Base-by-base conservation (phyloP, 2,113 vertebrate species). In the Elephas maximus region DNA sequence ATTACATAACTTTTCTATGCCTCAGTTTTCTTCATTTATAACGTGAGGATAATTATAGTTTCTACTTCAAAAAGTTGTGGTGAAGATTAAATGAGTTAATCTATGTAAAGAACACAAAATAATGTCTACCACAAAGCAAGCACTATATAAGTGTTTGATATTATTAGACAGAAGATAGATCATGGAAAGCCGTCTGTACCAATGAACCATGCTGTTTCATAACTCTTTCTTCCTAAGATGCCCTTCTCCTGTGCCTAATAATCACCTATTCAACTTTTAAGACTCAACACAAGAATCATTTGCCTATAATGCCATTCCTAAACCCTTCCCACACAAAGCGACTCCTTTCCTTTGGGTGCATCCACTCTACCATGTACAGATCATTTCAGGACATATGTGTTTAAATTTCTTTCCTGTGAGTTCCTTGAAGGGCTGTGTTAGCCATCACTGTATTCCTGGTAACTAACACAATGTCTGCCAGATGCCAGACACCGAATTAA, bases 21-120 rank as follows among this genome's bases (percentile, higher is more conserved):
- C 62, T 95, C 60, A 18, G 41, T 60, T 92, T 82, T 57, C 94
- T 92, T 80, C 37, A 45, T 83, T 89, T 63, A 37, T 88, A 96
- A 80, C 33, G 80, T 51, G 24, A 53, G 62, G 33, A 80, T 53
- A 95, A 85, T 94, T 90, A 87, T 2, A 65, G n/a, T 57, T 94
- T 63, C 80, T 90, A 83, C 63, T 82, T 93, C 62, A 91, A 2
- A 76, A 28, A 71, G 21, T 45, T 87, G 74, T 71, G 91, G 62
- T 67, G 71, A 74, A 86, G 37, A 77, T 44, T 73, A 92, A 93
- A 85, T 78, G 26, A 65, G n/a, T 62, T 94, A 60, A 71, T 69
- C 63, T 71, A 83, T 0, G 6, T 82, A 94, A 78, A 91, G 48
- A 41, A 78, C 37, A 85, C 37, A 94, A 94, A 95, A 80, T 53